These are phyloP conservation scores for Columbina picui DNA, from an alignment of 2,113 vertebrate species.

Conservation along the genomic window DNA sequence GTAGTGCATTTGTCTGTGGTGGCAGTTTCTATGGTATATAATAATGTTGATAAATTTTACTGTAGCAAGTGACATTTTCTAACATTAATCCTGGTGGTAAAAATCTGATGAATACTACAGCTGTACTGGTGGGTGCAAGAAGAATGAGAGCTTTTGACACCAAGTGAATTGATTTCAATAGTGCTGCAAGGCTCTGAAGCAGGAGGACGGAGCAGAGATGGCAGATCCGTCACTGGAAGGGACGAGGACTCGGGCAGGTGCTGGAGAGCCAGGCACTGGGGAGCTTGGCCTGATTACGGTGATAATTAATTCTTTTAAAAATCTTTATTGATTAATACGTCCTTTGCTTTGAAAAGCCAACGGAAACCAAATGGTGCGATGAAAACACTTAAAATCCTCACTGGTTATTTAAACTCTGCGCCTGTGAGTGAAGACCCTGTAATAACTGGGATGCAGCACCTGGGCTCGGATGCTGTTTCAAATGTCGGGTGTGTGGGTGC, in stretches of 20 bases:
- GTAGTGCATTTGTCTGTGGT: constrained; percentile 85
- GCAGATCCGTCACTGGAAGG: not conserved
- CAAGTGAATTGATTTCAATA: constrained; percentile 17
- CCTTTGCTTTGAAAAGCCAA: constrained; percentile 60
- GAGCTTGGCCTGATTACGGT: constrained; percentile 63
- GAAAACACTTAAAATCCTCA: constrained; percentile 1
- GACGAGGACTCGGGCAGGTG: not conserved
- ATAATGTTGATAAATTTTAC: constrained; percentile 88
- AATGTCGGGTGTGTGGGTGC: not conserved
- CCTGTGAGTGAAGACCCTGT: not conserved
- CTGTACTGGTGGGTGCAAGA: constrained; percentile 29
- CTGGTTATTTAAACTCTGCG: constrained; percentile 30
- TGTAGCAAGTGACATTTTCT: constrained; percentile 82
- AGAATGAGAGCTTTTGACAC: constrained; percentile 53
- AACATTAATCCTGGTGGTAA: constrained; percentile 82
- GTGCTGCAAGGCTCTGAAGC: constrained; percentile 7
- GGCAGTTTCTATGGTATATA: constrained; percentile 88
- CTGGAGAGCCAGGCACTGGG: not conserved
- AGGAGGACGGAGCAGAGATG: not conserved
- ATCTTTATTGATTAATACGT: constrained; percentile 72
- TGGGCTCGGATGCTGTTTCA: constrained; percentile 28
- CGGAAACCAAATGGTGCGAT: not conserved
- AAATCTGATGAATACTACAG: constrained; percentile 71
- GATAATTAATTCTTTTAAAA: constrained; percentile 78
- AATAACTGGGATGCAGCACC: constrained; percentile 41